Evolutionary conservation across 1,140 invertebrate genomes (phyloP).

Genomic region (Drosophila obscura): DNA sequence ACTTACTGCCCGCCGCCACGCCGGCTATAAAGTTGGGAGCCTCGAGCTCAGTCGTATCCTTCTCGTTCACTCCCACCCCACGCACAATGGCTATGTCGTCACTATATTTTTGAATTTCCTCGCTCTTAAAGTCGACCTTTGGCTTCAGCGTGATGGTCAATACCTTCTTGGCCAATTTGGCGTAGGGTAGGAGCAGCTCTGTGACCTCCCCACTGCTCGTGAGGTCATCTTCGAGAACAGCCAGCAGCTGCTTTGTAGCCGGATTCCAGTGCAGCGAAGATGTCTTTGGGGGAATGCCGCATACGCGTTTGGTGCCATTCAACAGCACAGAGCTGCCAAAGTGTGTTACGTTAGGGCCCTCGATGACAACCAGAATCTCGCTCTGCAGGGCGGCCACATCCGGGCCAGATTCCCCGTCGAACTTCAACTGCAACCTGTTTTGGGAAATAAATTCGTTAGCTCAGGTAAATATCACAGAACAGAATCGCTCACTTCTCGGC

Average conservation of each 20-base stretch:
- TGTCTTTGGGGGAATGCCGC: slow-evolving; percentile 59
- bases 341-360: slow-evolving; percentile 56
- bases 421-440: slow-evolving; percentile 52
- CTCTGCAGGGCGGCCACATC: slow-evolving; percentile 32
- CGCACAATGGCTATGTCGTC: slow-evolving; percentile 65
- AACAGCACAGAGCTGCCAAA: slow-evolving; percentile 50
- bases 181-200: slow-evolving; percentile 64
- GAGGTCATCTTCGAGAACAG: slow-evolving; percentile 67
- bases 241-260: slow-evolving; percentile 49
- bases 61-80: slow-evolving; percentile 46
- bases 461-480: background rate
- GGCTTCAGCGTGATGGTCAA: slow-evolving; percentile 70
- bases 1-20: slow-evolving; percentile 72
- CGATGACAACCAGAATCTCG: slow-evolving; percentile 68
- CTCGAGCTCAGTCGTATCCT: slow-evolving; percentile 56
- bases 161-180: slow-evolving; percentile 60
- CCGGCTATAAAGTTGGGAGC: slow-evolving; percentile 77
- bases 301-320: slow-evolving; percentile 41
- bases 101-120: slow-evolving; percentile 56
- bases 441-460: background rate
- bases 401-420: slow-evolving; percentile 23
- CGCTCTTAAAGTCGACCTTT: slow-evolving; percentile 78
- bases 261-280: slow-evolving; percentile 58
- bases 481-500: slow-evolving; percentile 49
- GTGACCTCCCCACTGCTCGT: slow-evolving; percentile 67